Evolutionary conservation across 2,113 vertebrate genomes (phyloP), one percentile per base, ranked within the genome.

Genomic region (Sprattus sprattus): DNA sequence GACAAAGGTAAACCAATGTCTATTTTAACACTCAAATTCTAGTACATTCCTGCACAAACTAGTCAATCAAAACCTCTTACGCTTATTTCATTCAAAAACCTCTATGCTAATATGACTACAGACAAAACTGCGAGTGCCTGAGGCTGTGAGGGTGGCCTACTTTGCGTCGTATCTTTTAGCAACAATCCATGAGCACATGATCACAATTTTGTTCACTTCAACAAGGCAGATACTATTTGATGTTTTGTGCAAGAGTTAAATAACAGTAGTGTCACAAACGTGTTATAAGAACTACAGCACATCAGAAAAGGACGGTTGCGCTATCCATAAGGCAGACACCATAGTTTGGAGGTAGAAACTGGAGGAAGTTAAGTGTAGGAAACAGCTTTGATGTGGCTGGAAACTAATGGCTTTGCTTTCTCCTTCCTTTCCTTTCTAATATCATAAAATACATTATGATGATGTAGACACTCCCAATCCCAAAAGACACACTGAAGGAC

Each of bases 1-100:
- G 47, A 83, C 82, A 67, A 16, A 78, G 71, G 47, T 20, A 60
- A 82, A 85, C 54, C 81, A 52, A 52, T 82, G 49, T 22, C 32
- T 81, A 50, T 84, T 82, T 57, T 86, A 85, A 87, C 78, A 71
- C 49, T 82, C 46, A 46, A 25, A 78, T 81, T 71, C 15, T 71
- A 82, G 54, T 45, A 54, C 71, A 78, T 78, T 5, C 71, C 32
- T 32, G 0, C 1, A 32, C 71, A 39, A 28, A 1, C 71, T 39
- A 78, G 28, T 78, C 71, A 16, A 78, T 32, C 28, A 78, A 13
- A 52, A 20, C 44, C 11, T 39, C 39, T 39, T 39, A 39, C 39
- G 39, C 39, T 39, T 44, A 39, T 78, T 39, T 78, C 71, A 78
- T 10, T 32, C 25, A 15, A 78, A 78, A 39, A 39, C 28, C 71